A percentile compares a stretch with the other conserved stretches of the same genome.
Evolutionary conservation across 2,888 invertebrate species (phyloP).

Genomic region (Drosophila prolongata): DNA sequence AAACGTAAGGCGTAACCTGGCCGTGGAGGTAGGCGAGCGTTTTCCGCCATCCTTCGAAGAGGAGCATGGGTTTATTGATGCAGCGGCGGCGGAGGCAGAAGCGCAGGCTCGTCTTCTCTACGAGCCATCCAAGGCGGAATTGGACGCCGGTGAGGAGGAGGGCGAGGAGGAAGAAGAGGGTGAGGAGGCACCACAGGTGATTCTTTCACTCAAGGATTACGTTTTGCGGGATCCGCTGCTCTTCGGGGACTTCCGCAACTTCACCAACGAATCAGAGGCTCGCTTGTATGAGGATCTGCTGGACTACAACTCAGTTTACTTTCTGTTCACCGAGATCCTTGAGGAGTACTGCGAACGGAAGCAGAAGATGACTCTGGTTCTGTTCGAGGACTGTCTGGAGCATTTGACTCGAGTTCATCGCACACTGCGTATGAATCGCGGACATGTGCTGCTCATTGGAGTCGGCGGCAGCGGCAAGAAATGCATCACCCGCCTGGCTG

Average conservation of each 20-base stretch:
- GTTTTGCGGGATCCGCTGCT: conserved; percentile 92
- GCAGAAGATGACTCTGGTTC: conserved; percentile 90
- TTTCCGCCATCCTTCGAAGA: conserved; percentile 78
- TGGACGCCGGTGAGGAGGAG: conserved; percentile 43
- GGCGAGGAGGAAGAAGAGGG: conserved; percentile 51
- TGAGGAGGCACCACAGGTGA: conserved; percentile 48
- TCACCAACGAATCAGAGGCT: conserved; percentile 91
- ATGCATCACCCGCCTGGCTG: conserved; percentile 90
- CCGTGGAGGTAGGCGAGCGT: conserved; percentile 86
- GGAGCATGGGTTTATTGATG: conserved; percentile 72
- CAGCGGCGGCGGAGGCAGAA: conserved; percentile 60
- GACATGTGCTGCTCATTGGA: conserved; percentile 94
- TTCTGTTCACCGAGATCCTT: conserved; percentile 94
- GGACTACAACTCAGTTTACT: conserved; percentile 95
- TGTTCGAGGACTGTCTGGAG: conserved; percentile 96
- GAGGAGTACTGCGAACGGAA: conserved; percentile 93
- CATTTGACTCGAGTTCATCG: conserved; percentile 95
- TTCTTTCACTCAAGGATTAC: conserved; percentile 86
- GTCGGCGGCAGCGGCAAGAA: conserved; percentile 96
- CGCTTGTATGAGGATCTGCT: conserved; percentile 94
- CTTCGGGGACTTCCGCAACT: conserved; percentile 95
- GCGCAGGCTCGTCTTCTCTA: conserved; percentile 62
- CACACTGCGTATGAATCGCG: conserved; percentile 90
- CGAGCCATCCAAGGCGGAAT: conserved; percentile 50
- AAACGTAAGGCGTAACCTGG: conserved; percentile 87